Base-by-base conservation (phyloP, 2,888 invertebrate species). In the Stenodema calcarata region DNA sequence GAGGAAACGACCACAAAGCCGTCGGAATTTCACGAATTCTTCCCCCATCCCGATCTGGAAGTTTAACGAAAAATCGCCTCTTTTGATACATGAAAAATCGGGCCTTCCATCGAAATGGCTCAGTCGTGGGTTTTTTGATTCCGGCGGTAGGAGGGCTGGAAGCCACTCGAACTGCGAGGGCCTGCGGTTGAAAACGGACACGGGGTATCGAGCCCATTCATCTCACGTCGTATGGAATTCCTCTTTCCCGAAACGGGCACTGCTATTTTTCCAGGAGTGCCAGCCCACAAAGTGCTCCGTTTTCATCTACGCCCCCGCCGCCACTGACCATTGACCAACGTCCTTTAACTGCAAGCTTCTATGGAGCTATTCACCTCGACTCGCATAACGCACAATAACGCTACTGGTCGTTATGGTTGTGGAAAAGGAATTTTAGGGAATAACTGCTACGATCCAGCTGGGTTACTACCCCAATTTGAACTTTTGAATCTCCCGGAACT, bases 101-200 rank as follows among this genome's bases (percentile, higher is more conserved):
- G 35, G 35, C 73, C 78, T 78, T 42, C 78, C 78, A 73, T 73
- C 73, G 62, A 35, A 73, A 35, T 35, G 73, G 30, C 35, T 73
- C 73, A 9, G 35, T 30, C 73, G 73, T 73, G 73, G 73, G 73
- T 30, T 73, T 73, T 73, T 30, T 73, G 30, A 35, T 73, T 73
- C 30, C 35, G 41, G 35, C n/a, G 35, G 35, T n/a, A 18, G 35
- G 12, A 30, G 73, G 9, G 41, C 1, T 70, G 73, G 73, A 73
- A 73, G 35, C 73, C 73, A 78, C 78, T 78, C 78, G 78, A 78
- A n/a, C 23, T 44, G 23, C 44, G 78, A 28, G 50, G 2, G 80
- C 80, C 80, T 80, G 80, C 54, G 80, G 54, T 80, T 80, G 80
- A 80, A 80, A 50, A 30, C 54, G 47, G 80, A 80, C 80, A 73